Evolutionary conservation across 2,797 vertebrate genomes (phyloP).

Genomic region (Lateolabrax maculatus): DNA sequence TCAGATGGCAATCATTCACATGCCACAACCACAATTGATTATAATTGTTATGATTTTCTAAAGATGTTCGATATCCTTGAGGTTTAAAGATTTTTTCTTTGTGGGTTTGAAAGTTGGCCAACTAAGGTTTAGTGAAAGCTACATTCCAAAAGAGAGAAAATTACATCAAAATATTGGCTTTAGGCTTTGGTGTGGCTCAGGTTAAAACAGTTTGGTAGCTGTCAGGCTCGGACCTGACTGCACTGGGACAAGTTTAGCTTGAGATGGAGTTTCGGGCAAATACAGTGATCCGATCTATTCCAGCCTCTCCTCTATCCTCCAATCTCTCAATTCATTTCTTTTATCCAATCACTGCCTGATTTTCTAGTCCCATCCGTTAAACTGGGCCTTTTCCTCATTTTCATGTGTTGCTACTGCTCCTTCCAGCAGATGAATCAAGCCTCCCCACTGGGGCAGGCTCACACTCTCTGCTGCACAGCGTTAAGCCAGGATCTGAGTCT

Average conservation of each 20-base stretch:
- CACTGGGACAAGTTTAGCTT: background rate
- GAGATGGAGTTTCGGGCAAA: background rate
- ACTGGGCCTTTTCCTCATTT: slow-evolving; percentile 18
- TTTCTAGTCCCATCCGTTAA: background rate
- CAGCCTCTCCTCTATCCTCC: background rate
- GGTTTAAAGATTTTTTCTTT: background rate
- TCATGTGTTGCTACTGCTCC: background rate
- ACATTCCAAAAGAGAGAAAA: background rate
- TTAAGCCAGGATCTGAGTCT: slow-evolving; percentile 6
- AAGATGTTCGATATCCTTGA: background rate
- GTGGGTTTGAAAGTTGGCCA: background rate
- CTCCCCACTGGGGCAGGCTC: slow-evolving; percentile 7
- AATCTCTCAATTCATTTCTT: background rate
- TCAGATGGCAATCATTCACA: background rate
- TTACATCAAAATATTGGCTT: background rate
- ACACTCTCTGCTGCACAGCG: slow-evolving; percentile 1
- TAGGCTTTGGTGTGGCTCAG: background rate
- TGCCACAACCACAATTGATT: background rate
- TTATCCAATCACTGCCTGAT: background rate
- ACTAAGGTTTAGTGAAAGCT: slow-evolving; percentile 4
- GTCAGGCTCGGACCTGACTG: background rate
- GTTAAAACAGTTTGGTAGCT: background rate
- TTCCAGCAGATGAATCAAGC: slow-evolving; percentile 12
- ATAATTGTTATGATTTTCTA: background rate
- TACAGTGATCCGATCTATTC: background rate